A percentile compares a stretch with the other conserved stretches of the same genome.
phyloP scores from a whole-genome alignment of 2,888 invertebrate genomes.

The Salpingus planirostris region DNA sequence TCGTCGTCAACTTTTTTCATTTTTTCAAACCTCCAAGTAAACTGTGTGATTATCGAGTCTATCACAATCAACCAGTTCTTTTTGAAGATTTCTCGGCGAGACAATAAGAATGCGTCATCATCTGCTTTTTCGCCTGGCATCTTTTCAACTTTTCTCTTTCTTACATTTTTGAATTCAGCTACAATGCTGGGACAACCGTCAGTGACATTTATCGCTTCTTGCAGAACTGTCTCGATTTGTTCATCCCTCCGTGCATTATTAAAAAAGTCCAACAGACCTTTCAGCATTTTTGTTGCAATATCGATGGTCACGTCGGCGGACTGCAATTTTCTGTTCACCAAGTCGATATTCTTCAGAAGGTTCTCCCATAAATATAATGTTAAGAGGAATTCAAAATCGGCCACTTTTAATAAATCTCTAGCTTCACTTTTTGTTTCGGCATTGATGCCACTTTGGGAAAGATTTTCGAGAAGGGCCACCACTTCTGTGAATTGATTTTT shows the following conservation, averaged over 20 bases:
- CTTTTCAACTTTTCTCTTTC: background rate
- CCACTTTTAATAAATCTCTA: background rate
- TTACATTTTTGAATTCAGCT: background rate
- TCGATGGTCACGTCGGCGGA: background rate
- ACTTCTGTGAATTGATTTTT: background rate
- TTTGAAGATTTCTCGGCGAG: too few relatives aligned
- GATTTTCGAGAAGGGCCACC: background rate
- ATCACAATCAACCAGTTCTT: background rate
- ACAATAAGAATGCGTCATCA: too few relatives aligned
- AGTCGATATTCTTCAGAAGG: background rate
- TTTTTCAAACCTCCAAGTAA: background rate
- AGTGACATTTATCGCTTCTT: background rate
- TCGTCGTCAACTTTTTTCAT: background rate
- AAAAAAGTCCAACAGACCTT: background rate
- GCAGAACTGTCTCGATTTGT: background rate
- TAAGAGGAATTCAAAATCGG: background rate
- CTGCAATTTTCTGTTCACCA: background rate
- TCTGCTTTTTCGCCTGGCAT: background rate
- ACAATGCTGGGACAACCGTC: too few relatives aligned
- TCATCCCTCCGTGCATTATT: background rate
- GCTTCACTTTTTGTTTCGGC: background rate
- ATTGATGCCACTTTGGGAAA: background rate
- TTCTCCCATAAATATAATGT: background rate
- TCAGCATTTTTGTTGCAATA: background rate
- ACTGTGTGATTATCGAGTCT: background rate